Conservation (phyloP, 2,797 vertebrate genomes). For the Nannoperca obscura region DNA sequence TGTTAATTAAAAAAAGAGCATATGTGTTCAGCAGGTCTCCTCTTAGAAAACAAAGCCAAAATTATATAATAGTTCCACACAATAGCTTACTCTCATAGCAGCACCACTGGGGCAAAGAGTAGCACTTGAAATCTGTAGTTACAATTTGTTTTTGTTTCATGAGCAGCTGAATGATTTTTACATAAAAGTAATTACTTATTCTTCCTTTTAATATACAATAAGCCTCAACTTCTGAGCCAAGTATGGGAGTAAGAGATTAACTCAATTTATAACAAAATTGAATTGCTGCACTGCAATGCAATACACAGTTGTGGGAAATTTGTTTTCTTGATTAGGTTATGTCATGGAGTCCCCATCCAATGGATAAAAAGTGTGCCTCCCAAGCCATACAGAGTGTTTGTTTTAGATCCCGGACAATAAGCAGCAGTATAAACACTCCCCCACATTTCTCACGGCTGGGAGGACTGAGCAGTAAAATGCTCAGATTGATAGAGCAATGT, state of each 20-base stretch:
- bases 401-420: conserved; percentile 76
- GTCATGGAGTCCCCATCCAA: conserved; percentile 25
- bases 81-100: neutral
- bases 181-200: conserved; percentile 28
- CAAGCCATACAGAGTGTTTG: conserved; percentile 58
- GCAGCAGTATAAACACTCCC: conserved; percentile 82
- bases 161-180: conserved; percentile 24
- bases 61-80: conserved; percentile 8
- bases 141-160: conserved; percentile 11
- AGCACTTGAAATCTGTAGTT: conserved; percentile 23
- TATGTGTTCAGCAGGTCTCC: conserved; percentile 34
- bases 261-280: conserved; percentile 25
- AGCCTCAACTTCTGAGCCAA: conserved; percentile 16
- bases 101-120: conserved; percentile 5
- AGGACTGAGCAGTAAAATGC: conserved; percentile 81
- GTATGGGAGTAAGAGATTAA: conserved; percentile 2
- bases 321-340: conserved; percentile 45
- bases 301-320: conserved; percentile 15
- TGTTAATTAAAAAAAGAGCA: conserved; percentile 49
- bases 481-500: conserved; percentile 84
- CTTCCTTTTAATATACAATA: conserved; percentile 41
- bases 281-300: conserved; percentile 17
- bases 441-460: conserved; percentile 82
- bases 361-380: conserved; percentile 39
- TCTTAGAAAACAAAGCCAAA: conserved; percentile 2